Evolutionary conservation across 2,113 vertebrate genomes (phyloP).

Genomic region (Epinephelus lanceolatus): DNA sequence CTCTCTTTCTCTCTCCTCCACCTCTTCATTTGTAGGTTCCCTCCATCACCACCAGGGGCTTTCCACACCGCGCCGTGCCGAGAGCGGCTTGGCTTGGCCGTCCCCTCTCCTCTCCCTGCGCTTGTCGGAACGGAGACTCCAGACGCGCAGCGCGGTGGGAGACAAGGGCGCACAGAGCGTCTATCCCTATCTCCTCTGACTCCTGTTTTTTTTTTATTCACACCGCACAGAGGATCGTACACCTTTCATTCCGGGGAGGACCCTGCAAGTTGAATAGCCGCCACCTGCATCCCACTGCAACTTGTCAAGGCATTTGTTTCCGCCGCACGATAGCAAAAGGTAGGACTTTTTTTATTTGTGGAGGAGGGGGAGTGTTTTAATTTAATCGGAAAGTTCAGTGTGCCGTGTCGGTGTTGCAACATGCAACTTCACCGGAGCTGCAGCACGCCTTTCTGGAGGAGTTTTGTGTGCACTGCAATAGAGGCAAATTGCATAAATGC

Average conservation of each 20-base stretch:
- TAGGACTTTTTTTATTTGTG: conserved; percentile 64
- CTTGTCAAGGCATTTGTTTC: conserved; percentile 49
- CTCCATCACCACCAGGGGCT: conserved; percentile 83
- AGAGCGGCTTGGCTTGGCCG: conserved; percentile 36
- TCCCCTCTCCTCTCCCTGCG: conserved; percentile 43
- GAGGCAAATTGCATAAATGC: conserved; percentile 10
- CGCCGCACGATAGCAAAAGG: conserved; percentile 46
- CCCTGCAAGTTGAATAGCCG: conserved; percentile 60
- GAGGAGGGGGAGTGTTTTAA: conserved; percentile 5
- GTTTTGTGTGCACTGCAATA: not conserved
- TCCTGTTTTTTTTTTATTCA: not conserved
- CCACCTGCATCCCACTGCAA: conserved; percentile 47
- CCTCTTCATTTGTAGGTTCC: conserved; percentile 60
- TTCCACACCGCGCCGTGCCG: conserved; percentile 63
- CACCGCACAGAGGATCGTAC: conserved; percentile 69
- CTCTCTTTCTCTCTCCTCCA: conserved; percentile 23
- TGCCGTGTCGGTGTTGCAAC: conserved; percentile 5
- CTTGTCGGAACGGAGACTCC: conserved; percentile 62
- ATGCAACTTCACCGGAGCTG: conserved; percentile 22
- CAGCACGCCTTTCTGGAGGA: not conserved
- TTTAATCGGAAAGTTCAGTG: conserved; percentile 68
- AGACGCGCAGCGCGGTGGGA: conserved; percentile 72
- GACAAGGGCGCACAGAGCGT: conserved; percentile 57
- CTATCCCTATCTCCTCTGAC: conserved; percentile 26
- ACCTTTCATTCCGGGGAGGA: conserved; percentile 56